Conservation (phyloP, 2,888 invertebrate genomes). For the Drosophila austrosaltans region DNA sequence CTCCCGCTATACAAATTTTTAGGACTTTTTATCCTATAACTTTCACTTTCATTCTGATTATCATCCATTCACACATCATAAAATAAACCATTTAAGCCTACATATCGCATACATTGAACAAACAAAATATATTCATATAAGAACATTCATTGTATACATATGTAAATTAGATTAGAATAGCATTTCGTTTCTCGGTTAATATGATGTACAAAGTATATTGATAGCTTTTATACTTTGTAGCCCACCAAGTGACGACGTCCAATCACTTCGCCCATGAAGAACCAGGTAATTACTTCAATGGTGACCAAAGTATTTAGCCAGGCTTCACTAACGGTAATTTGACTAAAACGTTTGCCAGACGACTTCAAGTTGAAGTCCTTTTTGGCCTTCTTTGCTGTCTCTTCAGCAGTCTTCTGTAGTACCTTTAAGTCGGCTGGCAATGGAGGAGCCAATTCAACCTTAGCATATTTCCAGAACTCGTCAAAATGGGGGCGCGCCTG, state of each 20-base stretch:
- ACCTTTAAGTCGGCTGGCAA: slow-evolving; percentile 56
- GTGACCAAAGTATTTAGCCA: slow-evolving; percentile 64
- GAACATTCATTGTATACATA: background rate
- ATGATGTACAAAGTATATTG: background rate
- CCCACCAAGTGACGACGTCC: slow-evolving; percentile 68
- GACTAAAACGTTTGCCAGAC: slow-evolving; percentile 25
- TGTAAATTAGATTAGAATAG: background rate
- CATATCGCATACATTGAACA: background rate
- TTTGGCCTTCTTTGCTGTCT: slow-evolving; percentile 48
- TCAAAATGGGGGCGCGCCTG: slow-evolving; percentile 56
- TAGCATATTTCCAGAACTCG: slow-evolving; percentile 66
- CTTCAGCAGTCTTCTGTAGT: slow-evolving; percentile 37
- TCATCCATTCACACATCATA: too few species aligned
- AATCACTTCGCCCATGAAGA: slow-evolving; percentile 68
- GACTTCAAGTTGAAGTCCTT: slow-evolving; percentile 40
- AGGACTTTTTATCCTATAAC: too few species aligned
- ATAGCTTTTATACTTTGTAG: slow-evolving; percentile 59
- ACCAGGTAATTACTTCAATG: slow-evolving; percentile 64
- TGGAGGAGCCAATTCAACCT: slow-evolving; percentile 61
- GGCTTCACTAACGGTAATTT: slow-evolving; percentile 47
- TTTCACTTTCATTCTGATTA: too few species aligned
- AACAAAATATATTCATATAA: slow-evolving; percentile 4
- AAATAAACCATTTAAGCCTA: background rate
- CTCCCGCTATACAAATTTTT: too few species aligned
- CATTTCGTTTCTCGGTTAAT: background rate